phyloP scores from a whole-genome alignment of 2,888 invertebrate species.

The Notodonta dromedarius region DNA sequence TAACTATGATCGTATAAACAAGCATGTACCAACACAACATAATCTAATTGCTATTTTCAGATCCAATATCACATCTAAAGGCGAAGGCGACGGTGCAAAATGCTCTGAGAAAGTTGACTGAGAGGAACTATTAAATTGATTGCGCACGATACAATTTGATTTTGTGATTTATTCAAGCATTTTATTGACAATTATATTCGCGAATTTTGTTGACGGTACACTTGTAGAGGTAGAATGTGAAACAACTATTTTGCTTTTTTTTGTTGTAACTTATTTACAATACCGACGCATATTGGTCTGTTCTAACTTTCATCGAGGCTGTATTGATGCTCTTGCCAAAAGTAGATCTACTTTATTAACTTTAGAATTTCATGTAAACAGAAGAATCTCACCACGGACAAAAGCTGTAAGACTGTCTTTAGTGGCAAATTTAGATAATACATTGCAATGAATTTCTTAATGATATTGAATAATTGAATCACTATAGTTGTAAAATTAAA shows the following conservation, averaged over 20 bases:
- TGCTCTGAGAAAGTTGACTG: conserved; percentile 82
- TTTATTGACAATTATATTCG: conserved; percentile 59
- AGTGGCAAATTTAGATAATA: conserved; percentile 62
- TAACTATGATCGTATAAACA: not conserved
- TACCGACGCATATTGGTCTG: conserved; percentile 20
- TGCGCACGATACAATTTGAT: conserved; percentile 48
- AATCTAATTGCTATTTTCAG: conserved; percentile 63
- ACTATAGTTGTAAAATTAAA: conserved; percentile 29
- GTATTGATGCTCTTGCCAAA: conserved; percentile 64
- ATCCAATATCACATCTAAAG: conserved; percentile 81
- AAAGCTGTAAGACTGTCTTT: conserved; percentile 60
- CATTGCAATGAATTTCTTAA: conserved; percentile 52
- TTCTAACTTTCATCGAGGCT: conserved; percentile 49
- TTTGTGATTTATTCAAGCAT: conserved; percentile 71
- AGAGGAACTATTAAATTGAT: conserved; percentile 68
- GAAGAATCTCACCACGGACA: conserved; percentile 53
- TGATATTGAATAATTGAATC: conserved; percentile 38
- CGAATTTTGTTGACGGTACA: conserved; percentile 31
- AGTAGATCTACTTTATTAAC: conserved; percentile 45
- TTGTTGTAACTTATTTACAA: conserved; percentile 40
- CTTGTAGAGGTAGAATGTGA: conserved; percentile 34
- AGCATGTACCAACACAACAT: conserved; percentile 12
- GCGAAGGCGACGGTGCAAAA: conserved; percentile 83
- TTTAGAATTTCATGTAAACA: conserved; percentile 37
- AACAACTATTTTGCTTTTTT: conserved; percentile 46